A percentile compares a stretch with the other conserved stretches of the same genome.
phyloP scores from a whole-genome alignment of 1,140 invertebrate genomes.

The Dreissena polymorpha region DNA sequence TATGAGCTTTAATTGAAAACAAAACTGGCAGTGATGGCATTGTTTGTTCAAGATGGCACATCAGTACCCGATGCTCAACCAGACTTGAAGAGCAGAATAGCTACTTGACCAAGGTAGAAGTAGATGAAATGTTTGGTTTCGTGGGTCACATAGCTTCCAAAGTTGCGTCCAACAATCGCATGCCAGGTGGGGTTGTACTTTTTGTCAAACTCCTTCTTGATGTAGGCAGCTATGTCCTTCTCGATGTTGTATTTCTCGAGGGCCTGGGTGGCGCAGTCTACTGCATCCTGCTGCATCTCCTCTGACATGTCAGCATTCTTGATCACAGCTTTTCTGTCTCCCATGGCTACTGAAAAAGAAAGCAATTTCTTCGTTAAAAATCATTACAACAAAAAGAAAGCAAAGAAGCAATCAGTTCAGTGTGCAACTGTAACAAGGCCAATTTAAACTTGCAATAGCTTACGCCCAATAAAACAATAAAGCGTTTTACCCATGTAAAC shows the following conservation, averaged over 20 bases:
- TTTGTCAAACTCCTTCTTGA: conserved; percentile 99
- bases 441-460: no score
- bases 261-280: conserved; percentile 98
- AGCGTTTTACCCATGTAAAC: no score
- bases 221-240: conserved; percentile 98
- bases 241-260: conserved; percentile 99
- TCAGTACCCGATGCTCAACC: conserved; percentile 23
- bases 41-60: no score
- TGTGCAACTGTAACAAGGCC: no score
- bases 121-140: conserved; percentile 99
- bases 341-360: conserved; percentile 85
- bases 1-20: no score
- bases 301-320: conserved; percentile 99
- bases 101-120: conserved; percentile 68
- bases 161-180: conserved; percentile 95
- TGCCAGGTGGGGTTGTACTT: conserved; percentile 99
- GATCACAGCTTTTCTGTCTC: conserved; percentile 99
- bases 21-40: no score
- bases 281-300: conserved; percentile 99
- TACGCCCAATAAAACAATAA: no score
- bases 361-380: no score
- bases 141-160: conserved; percentile 96
- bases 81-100: conserved; percentile 68
- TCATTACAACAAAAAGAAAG: no score
- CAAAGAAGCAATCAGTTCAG: no score